Evolutionary conservation across 2,113 vertebrate species (phyloP), one percentile per base, ranked within the genome.

Genomic region (Phoxinus phoxinus): DNA sequence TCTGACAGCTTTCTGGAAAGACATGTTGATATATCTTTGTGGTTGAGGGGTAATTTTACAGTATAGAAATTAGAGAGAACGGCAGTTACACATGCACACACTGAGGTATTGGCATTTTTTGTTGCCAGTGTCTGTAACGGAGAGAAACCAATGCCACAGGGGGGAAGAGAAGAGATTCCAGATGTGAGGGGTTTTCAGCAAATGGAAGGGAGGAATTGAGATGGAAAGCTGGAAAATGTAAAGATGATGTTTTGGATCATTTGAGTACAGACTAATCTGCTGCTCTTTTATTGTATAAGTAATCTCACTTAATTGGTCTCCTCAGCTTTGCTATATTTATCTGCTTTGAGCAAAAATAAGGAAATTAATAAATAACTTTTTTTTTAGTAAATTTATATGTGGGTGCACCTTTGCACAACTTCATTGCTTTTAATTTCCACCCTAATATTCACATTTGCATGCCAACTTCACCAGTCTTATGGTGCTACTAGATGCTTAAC

Each of bases 41-140:
- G 76, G 76, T 86, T 10, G 76, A 87, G 21, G 56, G 84, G 69
- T 84, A 87, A 89, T 89, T 88, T 86, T 74, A 86, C 65, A 84
- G 81, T 71, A 72, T 82, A 78, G 84, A 86, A 73, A 81, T 86
- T 41, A 86, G n/a, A 86, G 59, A 48, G 84, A 83, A 35, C 21
- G 25, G 46, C 65, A 71, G 81, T 81, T 56, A 35, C 56, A 78
- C 59, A 78, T 37, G 71, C 67, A 79, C 61, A 77, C 56, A 69
- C 61, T 78, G 86, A 85, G 86, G 75, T 81, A 83, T 86, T 89
- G 87, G 82, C 85, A 69, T 72, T 74, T 84, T 72, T 30, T 59
- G 72, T 73, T 82, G 87, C 80, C 83, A 88, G 79, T 86, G 63
- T 65, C 71, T 56, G 79, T 87, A 87, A 88, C 86, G 58, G 75